phyloP scores from a whole-genome alignment of 2,888 invertebrate species.

The Philereme transversata region DNA sequence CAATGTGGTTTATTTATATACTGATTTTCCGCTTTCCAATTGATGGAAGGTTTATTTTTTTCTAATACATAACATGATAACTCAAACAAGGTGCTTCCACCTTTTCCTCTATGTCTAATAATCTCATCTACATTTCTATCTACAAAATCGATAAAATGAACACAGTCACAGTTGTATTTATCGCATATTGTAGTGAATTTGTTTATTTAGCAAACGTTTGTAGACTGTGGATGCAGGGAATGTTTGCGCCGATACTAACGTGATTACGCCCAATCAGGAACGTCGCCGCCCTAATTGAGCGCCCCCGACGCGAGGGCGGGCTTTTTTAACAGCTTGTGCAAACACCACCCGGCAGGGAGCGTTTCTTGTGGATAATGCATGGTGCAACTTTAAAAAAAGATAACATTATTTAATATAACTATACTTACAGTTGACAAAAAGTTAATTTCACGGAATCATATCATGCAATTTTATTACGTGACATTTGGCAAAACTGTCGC shows the following conservation, averaged over 20 bases:
- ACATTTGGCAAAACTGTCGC: too few relatives aligned
- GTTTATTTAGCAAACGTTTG: conserved; percentile 44
- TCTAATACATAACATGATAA: too few relatives aligned
- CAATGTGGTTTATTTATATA: too few relatives aligned
- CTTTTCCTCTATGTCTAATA: too few relatives aligned
- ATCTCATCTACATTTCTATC: conserved; percentile 10
- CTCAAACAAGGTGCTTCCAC: background rate
- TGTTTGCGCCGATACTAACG: conserved; percentile 79
- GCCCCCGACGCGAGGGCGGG: conserved; percentile 74
- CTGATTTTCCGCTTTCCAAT: too few relatives aligned
- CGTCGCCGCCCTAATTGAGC: conserved; percentile 80
- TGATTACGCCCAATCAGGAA: conserved; percentile 82
- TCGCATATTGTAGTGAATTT: conserved; percentile 42
- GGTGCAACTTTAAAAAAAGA: conserved; percentile 7
- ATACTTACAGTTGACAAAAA: too few relatives aligned
- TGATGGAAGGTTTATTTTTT: too few relatives aligned
- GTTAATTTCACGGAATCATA: too few relatives aligned
- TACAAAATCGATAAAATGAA: conserved; percentile 22
- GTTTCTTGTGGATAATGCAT: conserved; percentile 32
- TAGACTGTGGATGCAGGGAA: conserved; percentile 60
- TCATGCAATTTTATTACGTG: too few relatives aligned
- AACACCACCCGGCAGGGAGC: conserved; percentile 52
- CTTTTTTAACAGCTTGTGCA: conserved; percentile 79
- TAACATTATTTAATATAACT: background rate
- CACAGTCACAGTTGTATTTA: conserved; percentile 53